Conservation (phyloP, 2,113 vertebrate genomes). For the Mesoclemmys tuberculata region DNA sequence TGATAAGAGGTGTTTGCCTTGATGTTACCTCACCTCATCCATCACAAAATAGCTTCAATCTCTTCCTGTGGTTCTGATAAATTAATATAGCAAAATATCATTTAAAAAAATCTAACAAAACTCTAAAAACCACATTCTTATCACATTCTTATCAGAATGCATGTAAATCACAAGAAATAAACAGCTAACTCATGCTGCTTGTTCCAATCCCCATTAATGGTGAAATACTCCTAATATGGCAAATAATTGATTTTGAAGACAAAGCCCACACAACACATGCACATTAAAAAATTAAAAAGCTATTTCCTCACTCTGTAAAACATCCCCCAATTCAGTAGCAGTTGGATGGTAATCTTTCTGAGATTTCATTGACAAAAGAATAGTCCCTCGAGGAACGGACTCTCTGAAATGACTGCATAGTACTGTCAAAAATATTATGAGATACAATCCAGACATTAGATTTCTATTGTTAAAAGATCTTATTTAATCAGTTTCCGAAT, state of each 20-base stretch:
- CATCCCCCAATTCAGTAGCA: neutral
- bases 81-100: neutral
- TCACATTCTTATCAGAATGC: neutral
- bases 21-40: neutral
- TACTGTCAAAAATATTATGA: conserved; percentile 50
- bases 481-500: conserved; percentile 44
- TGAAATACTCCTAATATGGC: neutral
- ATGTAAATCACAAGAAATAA: neutral
- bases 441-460: conserved; percentile 34
- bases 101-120: neutral
- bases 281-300: conserved; percentile 42
- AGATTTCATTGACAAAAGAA: conserved; percentile 53
- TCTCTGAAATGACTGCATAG: neutral
- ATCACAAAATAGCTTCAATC: neutral
- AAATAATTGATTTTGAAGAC: conserved; percentile 40
- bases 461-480: neutral
- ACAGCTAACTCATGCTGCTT: neutral
- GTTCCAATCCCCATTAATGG: neutral
- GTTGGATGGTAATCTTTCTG: conserved; percentile 20
- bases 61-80: neutral
- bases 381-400: neutral
- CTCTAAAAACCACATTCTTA: neutral
- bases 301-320: conserved; percentile 35
- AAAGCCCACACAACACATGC: neutral
- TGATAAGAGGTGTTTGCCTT: neutral